Percentiles rank a stretch among this genome's conserved stretches.
These are phyloP conservation scores for Sebastes trivittatus DNA, from an alignment of 2,797 vertebrate species.

Conservation along the genomic window DNA sequence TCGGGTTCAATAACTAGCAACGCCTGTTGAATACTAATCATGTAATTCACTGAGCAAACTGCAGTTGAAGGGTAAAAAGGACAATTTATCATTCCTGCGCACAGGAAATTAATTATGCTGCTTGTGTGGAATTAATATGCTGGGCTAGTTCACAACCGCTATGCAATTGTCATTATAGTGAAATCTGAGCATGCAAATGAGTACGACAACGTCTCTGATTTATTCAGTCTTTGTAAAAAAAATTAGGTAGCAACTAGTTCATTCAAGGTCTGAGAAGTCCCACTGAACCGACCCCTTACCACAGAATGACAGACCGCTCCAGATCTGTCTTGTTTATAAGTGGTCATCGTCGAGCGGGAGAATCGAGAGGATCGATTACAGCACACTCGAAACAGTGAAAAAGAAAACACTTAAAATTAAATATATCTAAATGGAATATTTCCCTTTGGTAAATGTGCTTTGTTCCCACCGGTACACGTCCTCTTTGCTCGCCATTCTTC, in stretches of 20 bases:
- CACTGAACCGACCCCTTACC: conserved; percentile 31
- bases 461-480: conserved; percentile 56
- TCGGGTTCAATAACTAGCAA: conserved; percentile 69
- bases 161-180: conserved; percentile 45
- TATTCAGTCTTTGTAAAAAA: conserved; percentile 56
- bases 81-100: conserved; percentile 70
- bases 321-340: conserved; percentile 38
- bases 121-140: conserved; percentile 70
- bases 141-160: conserved; percentile 54
- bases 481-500: conserved; percentile 48
- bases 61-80: conserved; percentile 74
- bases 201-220: conserved; percentile 41
- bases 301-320: conserved; percentile 33
- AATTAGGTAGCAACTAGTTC: conserved; percentile 60
- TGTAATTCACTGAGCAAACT: conserved; percentile 67
- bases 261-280: conserved; percentile 34
- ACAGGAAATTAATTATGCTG: conserved; percentile 67
- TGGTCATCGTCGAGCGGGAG: conserved; percentile 53
- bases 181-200: conserved; percentile 67
- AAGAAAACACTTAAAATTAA: conserved; percentile 51
- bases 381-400: conserved; percentile 42
- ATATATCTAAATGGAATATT: conserved; percentile 70
- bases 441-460: conserved; percentile 79
- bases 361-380: conserved; percentile 45
- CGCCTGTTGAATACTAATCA: conserved; percentile 72